Base-by-base conservation (phyloP, 2,888 invertebrate genomes). In the Andrena haemorrhoa region DNA sequence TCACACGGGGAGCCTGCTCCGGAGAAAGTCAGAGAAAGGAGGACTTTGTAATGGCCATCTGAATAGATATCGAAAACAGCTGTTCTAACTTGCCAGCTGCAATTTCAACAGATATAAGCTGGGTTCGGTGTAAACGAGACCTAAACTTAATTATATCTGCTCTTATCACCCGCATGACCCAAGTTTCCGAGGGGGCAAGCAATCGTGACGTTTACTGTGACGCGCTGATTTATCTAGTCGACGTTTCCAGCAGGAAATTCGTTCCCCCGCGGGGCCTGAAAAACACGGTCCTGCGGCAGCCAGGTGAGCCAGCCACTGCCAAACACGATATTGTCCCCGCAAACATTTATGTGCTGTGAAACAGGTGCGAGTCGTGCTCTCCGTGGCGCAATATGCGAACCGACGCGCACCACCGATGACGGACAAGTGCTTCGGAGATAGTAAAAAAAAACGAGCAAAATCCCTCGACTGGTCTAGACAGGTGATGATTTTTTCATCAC, bases 321-420 rank as follows among this genome's bases (percentile, higher is more conserved):
- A 78, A 87, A 82, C 85, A 79, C 78, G 87, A 87, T 87, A 87
- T 87, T 84, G 87, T 76, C 79, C 87, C 79, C 73, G 82, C 79
- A 82, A 87, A 87, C 83, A 79, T 87, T 87, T 86, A 82, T 75
- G 82, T 56, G 66, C 83, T 53, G 78, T 73, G 72, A 76, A 75
- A 79, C 79, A 82, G 82, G 82, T 82, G 82, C 61, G 74, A 79
- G 72, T 70, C 70, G 73, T 66, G 74, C 65, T 78, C 69, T 75
- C 58, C 80, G 31, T 75, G 73, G 76, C 71, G 83, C 82, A 69
- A 81, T 60, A 79, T 82, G 82, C 65, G 70, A 56, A 60, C 74
- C 79, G 65, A 70, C 51, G 69, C 69, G 69, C 53, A 56, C 29
- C 76, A 61, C 65, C 80, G 66, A 77, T 79, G 83, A 79, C 79